A percentile compares a stretch with the other conserved stretches of the same genome.
These are phyloP conservation scores for Glossosoma conforme DNA, from an alignment of 1,140 invertebrate genomes.

Conservation along the genomic window DNA sequence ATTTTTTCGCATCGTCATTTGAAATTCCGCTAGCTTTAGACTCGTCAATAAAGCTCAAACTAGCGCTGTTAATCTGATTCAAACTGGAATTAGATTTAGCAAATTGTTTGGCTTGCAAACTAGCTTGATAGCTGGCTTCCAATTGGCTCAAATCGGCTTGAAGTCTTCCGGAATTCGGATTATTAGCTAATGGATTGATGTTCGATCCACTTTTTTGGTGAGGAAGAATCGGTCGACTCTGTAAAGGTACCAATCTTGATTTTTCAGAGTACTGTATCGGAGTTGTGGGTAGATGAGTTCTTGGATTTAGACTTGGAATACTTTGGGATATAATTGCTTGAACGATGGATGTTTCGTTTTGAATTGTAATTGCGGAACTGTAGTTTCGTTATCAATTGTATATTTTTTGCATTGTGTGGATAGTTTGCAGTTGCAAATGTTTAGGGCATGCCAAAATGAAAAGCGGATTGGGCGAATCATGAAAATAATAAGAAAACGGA, in stretches of 20 bases:
- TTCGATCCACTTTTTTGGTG: constrained; percentile 36
- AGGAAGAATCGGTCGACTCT: constrained; percentile 36
- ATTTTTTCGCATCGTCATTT: constrained; percentile 12
- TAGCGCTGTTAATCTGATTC: constrained; percentile 33
- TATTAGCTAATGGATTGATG: constrained; percentile 37
- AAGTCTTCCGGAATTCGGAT: constrained; percentile 31
- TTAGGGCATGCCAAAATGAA: too few relatives aligned
- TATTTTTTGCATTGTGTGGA: too few relatives aligned
- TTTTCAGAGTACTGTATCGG: constrained; percentile 43
- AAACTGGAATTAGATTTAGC: constrained; percentile 14
- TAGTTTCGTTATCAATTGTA: too few relatives aligned
- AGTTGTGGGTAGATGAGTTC: constrained; percentile 43
- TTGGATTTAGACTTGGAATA: constrained; percentile 46
- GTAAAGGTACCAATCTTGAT: constrained; percentile 44
- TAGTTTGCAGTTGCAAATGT: too few relatives aligned
- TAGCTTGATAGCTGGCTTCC: constrained; percentile 29
- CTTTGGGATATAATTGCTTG: constrained; percentile 51
- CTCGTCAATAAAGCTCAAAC: constrained; percentile 33
- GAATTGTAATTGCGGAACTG: constrained; percentile 29
- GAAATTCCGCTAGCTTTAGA: constrained; percentile 12
- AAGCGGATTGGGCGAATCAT: too few relatives aligned
- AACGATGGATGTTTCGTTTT: constrained; percentile 48
- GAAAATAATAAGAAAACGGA: too few relatives aligned
- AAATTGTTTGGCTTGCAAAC: constrained; percentile 23
- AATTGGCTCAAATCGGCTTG: constrained; percentile 41